These are phyloP conservation scores for Nephila pilipes DNA, from an alignment of 1,140 invertebrate species.

Conservation along the genomic window DNA sequence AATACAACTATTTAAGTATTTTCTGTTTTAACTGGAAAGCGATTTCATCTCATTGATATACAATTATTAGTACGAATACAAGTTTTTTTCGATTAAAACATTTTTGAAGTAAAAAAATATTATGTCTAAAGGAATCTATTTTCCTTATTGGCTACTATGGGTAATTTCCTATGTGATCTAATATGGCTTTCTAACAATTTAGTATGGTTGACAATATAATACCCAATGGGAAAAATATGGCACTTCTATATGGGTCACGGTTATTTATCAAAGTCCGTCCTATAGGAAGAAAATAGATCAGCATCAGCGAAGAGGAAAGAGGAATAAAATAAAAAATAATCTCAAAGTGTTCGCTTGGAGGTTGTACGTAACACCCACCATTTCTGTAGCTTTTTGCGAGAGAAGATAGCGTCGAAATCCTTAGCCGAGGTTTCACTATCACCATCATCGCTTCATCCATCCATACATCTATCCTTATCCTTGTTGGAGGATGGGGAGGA, in stretches of 20 bases:
- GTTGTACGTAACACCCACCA: constrained; percentile 38
- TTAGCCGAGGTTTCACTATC: constrained; percentile 58
- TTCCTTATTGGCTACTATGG: too few species aligned
- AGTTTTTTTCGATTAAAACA: too few species aligned
- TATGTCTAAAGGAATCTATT: too few species aligned
- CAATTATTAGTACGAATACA: too few species aligned
- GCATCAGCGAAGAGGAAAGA: background rate
- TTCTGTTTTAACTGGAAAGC: too few species aligned
- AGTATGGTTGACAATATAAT: constrained; percentile 47
- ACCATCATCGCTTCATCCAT: constrained; percentile 53
- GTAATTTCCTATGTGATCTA: background rate
- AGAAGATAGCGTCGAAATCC: constrained; percentile 42
- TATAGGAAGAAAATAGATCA: constrained; percentile 2
- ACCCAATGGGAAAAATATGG: background rate
- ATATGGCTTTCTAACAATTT: constrained; percentile 30
- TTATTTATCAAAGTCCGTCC: constrained; percentile 45
- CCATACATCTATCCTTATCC: constrained; percentile 65
- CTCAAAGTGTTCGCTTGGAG: background rate
- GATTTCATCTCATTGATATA: too few species aligned
- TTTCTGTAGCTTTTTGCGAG: constrained; percentile 19
- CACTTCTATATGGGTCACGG: constrained; percentile 29
- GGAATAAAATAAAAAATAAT: background rate
- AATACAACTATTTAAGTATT: too few species aligned
- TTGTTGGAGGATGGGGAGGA: constrained; percentile 13
- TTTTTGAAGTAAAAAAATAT: too few species aligned